Base-by-base conservation (phyloP, 2,797 vertebrate genomes). In the Tolypeutes matacus region DNA sequence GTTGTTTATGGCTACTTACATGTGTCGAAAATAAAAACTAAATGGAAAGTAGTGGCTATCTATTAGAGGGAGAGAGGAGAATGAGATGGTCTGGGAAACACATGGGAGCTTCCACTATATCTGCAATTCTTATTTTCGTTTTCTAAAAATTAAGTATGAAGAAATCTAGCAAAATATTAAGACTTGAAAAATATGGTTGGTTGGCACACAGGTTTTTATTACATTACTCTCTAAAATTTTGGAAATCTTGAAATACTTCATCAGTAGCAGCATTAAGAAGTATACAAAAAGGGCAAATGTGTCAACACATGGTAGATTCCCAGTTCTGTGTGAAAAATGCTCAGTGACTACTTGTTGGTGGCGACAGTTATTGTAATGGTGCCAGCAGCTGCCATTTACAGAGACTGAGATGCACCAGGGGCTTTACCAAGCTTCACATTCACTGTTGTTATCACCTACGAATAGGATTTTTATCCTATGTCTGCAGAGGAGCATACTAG, bases 91-190 rank as follows among this genome's bases (percentile, higher is more conserved):
- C 2, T 25, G 18, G 64, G 39, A 27, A 36, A 31, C 7, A 46
- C 7, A 56, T 6, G 36, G 2, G 75, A 49, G 27, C 42, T 76
- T 72, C 21, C 29, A 34, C n/a, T 69, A 2, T 10, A 3, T 4
- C 69, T 85, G 29, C 46, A n/a, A 70, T 64, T 86, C 90, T 69
- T 60, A 23, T n/a, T 90, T 92, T 73, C 67, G 67, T 69, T 92
- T 95, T 90, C 49, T 84, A 82, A 82, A 81, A 58, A 34, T 69
- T 69, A 67, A 60, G 85, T n/a, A 46, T 73, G 73, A 86, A 76
- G 67, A 53, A 42, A 65, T 75, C 69, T 15, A 53, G 80, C 27
- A 64, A 56, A 75, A 69, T 49, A 64, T 51, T 73, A 72, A 75
- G 42, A 64, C 42, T 77, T 34, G 77, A 70, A 78, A 87, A 87